Conservation (phyloP, 2,113 vertebrate species). For the Thryonomys swinderianus region DNA sequence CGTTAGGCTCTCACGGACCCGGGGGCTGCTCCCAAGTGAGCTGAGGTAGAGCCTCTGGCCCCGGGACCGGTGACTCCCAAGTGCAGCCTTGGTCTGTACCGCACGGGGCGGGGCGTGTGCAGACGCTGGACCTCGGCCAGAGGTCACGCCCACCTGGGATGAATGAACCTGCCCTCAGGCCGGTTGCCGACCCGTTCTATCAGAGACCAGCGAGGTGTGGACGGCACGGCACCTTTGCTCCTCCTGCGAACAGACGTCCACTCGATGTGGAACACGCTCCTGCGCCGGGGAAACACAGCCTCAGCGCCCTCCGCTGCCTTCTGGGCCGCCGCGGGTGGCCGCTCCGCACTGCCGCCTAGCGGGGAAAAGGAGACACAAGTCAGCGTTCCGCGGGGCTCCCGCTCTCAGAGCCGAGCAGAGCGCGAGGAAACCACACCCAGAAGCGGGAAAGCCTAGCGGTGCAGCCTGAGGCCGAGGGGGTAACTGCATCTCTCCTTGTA, state of each 20-base stretch:
- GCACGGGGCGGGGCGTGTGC: rapidly evolving
- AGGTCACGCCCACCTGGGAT: background rate
- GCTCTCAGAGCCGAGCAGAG: background rate
- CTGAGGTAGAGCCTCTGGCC: background rate
- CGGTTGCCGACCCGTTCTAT: background rate
- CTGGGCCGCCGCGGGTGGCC: background rate
- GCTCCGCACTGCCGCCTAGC: conserved; percentile 48
- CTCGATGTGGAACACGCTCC: conserved; percentile 79
- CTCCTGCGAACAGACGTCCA: conserved; percentile 74
- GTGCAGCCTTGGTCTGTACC: background rate
- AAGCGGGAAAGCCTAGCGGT: background rate
- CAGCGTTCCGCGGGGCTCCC: background rate
- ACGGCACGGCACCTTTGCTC: conserved; percentile 69
- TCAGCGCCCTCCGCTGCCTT: conserved; percentile 41
- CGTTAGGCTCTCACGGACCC: background rate
- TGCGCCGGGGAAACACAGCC: conserved; percentile 16
- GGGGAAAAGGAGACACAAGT: conserved; percentile 51
- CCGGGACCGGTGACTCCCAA: background rate
- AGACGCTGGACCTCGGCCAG: background rate
- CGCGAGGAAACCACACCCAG: background rate
- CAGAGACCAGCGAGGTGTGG: background rate
- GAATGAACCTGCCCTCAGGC: background rate
- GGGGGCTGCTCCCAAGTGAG: background rate
- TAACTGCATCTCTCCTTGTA: rapidly evolving
- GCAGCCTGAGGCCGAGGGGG: background rate